Evolutionary conservation across 1,140 invertebrate genomes (phyloP).

Genomic region (Zaprionus kolodkinae): DNA sequence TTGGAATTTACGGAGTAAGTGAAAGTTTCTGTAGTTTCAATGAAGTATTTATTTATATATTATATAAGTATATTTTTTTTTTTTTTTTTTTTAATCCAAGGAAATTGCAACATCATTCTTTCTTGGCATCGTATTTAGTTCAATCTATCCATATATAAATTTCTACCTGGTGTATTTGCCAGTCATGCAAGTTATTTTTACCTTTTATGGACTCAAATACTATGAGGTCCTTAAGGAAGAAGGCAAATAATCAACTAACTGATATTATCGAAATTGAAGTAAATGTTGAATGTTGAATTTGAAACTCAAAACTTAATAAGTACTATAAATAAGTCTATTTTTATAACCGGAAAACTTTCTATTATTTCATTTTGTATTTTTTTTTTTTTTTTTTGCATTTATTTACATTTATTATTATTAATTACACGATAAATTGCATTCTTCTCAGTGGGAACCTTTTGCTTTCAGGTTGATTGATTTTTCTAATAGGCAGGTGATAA

Average conservation of each 20-base stretch:
- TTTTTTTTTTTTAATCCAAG: neutral
- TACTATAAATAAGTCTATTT: too few species aligned
- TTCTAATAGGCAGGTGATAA: slow-evolving; percentile 85
- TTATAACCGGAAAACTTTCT: too few species aligned
- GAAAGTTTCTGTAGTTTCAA: neutral
- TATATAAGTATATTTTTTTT: neutral
- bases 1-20: slow-evolving; percentile 21
- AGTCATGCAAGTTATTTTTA: neutral
- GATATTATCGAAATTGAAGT: neutral
- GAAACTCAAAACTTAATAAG: too few species aligned
- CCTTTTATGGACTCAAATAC: neutral
- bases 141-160: neutral
- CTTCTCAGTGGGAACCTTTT: neutral
- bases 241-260: neutral
- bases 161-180: neutral
- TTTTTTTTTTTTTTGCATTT: neutral
- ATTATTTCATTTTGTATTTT: too few species aligned
- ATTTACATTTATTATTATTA: slow-evolving; percentile 21
- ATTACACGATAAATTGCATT: neutral
- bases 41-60: neutral
- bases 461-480: neutral
- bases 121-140: slow-evolving; percentile 4
- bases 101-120: neutral
- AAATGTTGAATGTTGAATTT: neutral
- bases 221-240: neutral